Conservation (phyloP, 2,113 vertebrate species). For the Chamaea fasciata region DNA sequence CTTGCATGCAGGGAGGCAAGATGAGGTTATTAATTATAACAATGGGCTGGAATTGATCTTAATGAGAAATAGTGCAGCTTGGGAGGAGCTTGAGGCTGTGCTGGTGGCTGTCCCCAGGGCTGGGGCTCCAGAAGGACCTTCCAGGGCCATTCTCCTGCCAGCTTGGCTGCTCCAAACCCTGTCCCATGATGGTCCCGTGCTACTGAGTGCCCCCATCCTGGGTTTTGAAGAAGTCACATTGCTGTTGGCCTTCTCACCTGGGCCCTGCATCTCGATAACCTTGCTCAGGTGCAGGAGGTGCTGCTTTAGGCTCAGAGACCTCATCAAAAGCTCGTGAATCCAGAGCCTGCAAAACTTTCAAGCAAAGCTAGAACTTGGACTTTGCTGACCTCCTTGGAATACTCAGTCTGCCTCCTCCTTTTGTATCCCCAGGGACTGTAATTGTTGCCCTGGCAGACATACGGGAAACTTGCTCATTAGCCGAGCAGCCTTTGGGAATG, state of each 20-base stretch:
- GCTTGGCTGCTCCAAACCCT: not conserved
- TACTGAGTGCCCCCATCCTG: not conserved
- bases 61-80: not conserved
- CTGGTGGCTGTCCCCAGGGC: not conserved
- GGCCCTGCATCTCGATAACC: not conserved
- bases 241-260: not conserved
- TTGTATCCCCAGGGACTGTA: not conserved
- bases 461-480: not conserved
- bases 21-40: constrained; percentile 1
- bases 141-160: not conserved
- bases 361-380: not conserved
- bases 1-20: not conserved
- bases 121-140: not conserved
- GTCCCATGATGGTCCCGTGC: accelerated
- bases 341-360: not conserved
- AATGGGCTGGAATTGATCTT: not conserved
- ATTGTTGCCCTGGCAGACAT: not conserved
- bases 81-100: not conserved
- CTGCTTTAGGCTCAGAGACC: not conserved
- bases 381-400: not conserved
- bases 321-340: not conserved
- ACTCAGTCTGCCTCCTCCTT: not conserved
- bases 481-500: not conserved
- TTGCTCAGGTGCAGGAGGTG: not conserved
- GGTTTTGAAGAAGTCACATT: not conserved